Conservation (phyloP, 2,888 invertebrate genomes). For the Pristionchus entomophagus region DNA sequence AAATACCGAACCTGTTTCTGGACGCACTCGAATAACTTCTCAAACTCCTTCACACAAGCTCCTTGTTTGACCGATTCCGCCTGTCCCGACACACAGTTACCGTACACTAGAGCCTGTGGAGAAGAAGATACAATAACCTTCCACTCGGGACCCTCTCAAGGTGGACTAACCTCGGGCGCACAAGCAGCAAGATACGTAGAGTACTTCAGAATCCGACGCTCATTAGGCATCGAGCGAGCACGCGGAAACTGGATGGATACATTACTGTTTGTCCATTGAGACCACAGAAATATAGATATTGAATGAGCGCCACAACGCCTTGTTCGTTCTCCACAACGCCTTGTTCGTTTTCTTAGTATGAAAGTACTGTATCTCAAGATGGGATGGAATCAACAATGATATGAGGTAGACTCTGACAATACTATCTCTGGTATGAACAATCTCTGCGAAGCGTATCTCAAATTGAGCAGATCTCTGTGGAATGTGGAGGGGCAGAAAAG, state of each 20-base stretch:
- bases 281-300: not conserved
- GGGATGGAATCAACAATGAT: not conserved
- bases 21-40: slow-evolving; percentile 31
- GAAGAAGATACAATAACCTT: not conserved
- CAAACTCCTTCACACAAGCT: slow-evolving; percentile 47
- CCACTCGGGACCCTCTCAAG: not conserved
- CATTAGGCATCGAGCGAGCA: slow-evolving; percentile 41
- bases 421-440: not conserved
- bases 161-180: slow-evolving; percentile 39
- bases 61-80: slow-evolving; percentile 47
- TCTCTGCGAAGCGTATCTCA: slow-evolving; percentile 7
- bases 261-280: not conserved
- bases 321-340: not conserved
- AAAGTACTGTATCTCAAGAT: not conserved
- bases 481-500: not conserved
- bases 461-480: not conserved
- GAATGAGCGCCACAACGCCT: not conserved
- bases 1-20: slow-evolving; percentile 44
- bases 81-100: slow-evolving; percentile 46
- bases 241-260: not conserved
- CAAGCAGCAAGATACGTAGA: slow-evolving; percentile 47
- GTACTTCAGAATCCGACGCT: slow-evolving; percentile 48
- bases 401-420: not conserved
- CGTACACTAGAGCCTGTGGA: slow-evolving; percentile 44
- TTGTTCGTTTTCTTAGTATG: not conserved